These are phyloP conservation scores for Lepeophtheirus nordmannii DNA, from an alignment of 2,888 invertebrate species.

Conservation along the genomic window DNA sequence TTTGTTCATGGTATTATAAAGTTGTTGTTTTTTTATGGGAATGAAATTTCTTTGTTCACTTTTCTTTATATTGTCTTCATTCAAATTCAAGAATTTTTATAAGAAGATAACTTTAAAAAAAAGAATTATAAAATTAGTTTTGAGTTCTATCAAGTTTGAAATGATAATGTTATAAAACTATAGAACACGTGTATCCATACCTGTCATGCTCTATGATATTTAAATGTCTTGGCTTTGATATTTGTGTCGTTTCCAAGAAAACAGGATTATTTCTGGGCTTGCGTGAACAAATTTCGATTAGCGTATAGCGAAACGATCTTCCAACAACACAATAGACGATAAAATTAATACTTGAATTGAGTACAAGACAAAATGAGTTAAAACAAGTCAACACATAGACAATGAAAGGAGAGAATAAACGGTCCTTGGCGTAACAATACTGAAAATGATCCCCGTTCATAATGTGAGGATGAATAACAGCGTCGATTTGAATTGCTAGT, in stretches of 20 bases:
- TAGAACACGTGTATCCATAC: not conserved
- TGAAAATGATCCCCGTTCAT: not conserved
- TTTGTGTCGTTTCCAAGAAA: not conserved
- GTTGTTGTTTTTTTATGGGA: no score
- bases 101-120: no score
- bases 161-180: not conserved
- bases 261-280: not conserved
- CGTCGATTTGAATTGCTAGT: constrained; percentile 17
- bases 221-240: not conserved
- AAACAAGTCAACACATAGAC: constrained; percentile 21
- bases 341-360: constrained; percentile 23
- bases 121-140: no score
- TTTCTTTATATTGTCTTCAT: no score
- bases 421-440: constrained; percentile 2
- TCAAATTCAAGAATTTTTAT: no score
- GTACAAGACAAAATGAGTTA: constrained; percentile 17
- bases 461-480: constrained; percentile 10
- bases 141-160: no score
- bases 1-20: no score
- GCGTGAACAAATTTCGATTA: constrained; percentile 3
- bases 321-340: constrained; percentile 19
- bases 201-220: not conserved
- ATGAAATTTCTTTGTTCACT: no score
- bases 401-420: not conserved
- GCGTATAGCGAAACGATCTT: constrained; percentile 12